Base-by-base conservation (phyloP, 2,888 invertebrate genomes). In the Pandemis corylana region DNA sequence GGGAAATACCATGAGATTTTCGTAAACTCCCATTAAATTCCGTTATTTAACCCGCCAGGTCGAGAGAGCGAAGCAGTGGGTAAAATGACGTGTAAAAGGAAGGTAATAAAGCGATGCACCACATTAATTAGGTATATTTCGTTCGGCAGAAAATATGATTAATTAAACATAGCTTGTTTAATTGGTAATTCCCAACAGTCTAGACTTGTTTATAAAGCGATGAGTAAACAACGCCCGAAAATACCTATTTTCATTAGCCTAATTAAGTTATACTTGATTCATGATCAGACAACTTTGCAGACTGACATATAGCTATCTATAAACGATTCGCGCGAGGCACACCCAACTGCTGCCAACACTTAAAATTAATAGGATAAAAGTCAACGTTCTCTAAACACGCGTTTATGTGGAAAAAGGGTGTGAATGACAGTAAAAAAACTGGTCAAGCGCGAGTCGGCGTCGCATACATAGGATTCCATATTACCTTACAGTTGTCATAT, bases 371-470 rank as follows among this genome's bases (percentile, higher is more conserved):
- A 64, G 68, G 64, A 20, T 42, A 65, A 66, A 74, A 63, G 74
- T 62, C 61, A 70, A 70, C 74, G 74, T 49, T 66, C 61, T 15
- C 65, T 61, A 10, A 44, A 44, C 65, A 61, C 69, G 46, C 12
- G 20, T 49, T 69, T 72, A 44, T 41, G 20, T 67, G 49, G 59
- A n/a, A 72, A 70, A 72, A 51, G 72, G 72, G 72, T 68, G 72
- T 51, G 51, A 46, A 36, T 62, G 28, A 28, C 59, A 59, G 20
- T 28, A 59, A 53, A 42, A 44, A n/a, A 62, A 36, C 36, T n/a
- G 49, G 46, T 12, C 46, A 46, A 46, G 46, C 12, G 3, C 46
- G 44, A 44, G 44, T 44, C 44, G 46, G 46, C 5, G 12, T 12
- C 10, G 46, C 46, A 42, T n/a, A 67, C 5, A 51, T 28, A 41